These are phyloP conservation scores for Sarcophaga variegata DNA, from an alignment of 2,888 invertebrate genomes.

Conservation along the genomic window DNA sequence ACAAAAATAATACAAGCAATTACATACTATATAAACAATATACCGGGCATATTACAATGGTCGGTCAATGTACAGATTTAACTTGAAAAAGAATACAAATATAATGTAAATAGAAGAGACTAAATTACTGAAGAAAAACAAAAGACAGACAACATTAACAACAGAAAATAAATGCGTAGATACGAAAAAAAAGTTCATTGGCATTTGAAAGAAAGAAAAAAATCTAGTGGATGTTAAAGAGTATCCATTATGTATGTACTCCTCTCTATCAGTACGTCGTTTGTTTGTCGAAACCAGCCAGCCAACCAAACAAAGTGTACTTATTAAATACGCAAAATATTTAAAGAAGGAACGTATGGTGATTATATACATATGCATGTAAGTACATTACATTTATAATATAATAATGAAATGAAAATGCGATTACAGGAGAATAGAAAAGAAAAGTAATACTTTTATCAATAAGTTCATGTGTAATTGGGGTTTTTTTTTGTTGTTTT, in stretches of 20 bases:
- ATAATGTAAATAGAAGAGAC: background rate
- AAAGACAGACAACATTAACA: constrained; percentile 30
- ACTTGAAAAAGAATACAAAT: constrained; percentile 13
- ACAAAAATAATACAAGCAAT: background rate
- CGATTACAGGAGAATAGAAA: constrained; percentile 34
- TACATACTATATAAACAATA: background rate
- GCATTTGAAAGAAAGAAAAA: constrained; percentile 32
- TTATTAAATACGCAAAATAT: constrained; percentile 33
- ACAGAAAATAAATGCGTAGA: constrained; percentile 42
- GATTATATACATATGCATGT: too few species aligned
- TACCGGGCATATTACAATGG: background rate
- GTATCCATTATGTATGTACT: background rate
- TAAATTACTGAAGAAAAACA: constrained; percentile 13
- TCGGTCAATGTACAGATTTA: constrained; percentile 41
- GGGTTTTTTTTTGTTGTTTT: too few species aligned
- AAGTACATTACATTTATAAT: too few species aligned
- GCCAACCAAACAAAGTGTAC: constrained; percentile 34
- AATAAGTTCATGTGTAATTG: constrained; percentile 2
- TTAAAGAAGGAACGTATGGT: background rate
- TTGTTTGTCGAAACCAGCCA: constrained; percentile 10
- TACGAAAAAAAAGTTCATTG: constrained; percentile 63
- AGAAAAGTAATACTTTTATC: constrained; percentile 38
- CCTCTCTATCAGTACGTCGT: constrained; percentile 11
- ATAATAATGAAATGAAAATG: constrained; percentile 52
- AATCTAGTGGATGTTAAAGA: constrained; percentile 24